Evolutionary conservation across 1,140 invertebrate species (phyloP).

Genomic region (Micrasema minimum): DNA sequence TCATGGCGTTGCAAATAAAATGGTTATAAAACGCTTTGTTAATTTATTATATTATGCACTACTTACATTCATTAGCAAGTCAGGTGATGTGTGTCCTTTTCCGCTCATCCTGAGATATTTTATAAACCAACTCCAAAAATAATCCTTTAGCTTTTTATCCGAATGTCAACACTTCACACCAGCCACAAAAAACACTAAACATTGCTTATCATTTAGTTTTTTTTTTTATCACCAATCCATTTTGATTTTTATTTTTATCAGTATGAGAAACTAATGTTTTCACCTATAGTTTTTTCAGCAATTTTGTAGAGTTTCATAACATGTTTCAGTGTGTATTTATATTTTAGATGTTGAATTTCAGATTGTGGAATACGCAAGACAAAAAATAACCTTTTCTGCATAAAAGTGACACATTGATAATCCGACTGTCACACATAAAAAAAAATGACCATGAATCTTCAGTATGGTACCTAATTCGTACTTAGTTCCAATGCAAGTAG

Average conservation of each 20-base stretch:
- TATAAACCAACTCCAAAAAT: conserved; percentile 2
- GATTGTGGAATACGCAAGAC: no score
- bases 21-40: background rate
- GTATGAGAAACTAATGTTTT: background rate
- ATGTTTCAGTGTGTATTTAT: background rate
- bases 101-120: conserved; percentile 59
- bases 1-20: no score
- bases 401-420: no score
- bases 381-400: no score
- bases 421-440: no score
- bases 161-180: conserved; percentile 18
- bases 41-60: no score
- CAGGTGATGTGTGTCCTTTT: conserved; percentile 65
- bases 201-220: background rate
- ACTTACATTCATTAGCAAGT: conserved; percentile 69
- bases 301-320: background rate
- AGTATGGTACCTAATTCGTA: no score
- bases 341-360: no score
- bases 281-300: background rate
- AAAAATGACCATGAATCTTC: no score
- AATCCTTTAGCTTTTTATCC: background rate
- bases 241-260: background rate
- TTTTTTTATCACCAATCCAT: background rate
- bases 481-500: no score
- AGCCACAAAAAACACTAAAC: conserved; percentile 13